Conservation (phyloP, 2,888 invertebrate genomes). For the Dromius quadrimaculatus region DNA sequence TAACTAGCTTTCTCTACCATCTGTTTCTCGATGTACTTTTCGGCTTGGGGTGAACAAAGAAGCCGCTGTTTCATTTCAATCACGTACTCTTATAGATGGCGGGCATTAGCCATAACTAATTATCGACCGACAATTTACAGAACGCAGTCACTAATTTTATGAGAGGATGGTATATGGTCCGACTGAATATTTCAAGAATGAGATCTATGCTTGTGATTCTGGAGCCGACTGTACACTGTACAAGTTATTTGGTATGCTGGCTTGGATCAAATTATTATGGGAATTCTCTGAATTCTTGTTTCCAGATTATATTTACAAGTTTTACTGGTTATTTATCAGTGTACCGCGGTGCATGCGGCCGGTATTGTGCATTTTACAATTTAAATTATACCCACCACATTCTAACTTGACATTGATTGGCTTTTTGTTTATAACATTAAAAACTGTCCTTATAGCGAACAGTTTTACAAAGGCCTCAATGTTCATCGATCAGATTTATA, state of each 20-base stretch:
- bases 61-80: conserved; percentile 48
- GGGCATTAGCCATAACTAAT: conserved; percentile 51
- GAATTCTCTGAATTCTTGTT: conserved; percentile 35
- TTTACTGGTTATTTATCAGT: conserved; percentile 24
- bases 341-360: conserved; percentile 19
- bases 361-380: conserved; percentile 30
- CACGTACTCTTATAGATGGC: conserved; percentile 44
- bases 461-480: neutral
- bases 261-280: conserved; percentile 35
- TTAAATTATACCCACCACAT: conserved; percentile 10
- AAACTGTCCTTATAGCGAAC: neutral
- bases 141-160: conserved; percentile 49
- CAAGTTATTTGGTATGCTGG: conserved; percentile 33
- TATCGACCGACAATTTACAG: conserved; percentile 43
- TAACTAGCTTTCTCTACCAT: conserved; percentile 8
- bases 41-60: conserved; percentile 16
- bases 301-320: conserved; percentile 32
- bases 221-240: conserved; percentile 35
- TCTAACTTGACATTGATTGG: neutral
- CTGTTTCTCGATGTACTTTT: neutral
- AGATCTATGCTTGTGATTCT: conserved; percentile 41
- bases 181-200: conserved; percentile 46
- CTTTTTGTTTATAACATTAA: neutral
- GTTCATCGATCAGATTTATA: neutral
- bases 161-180: conserved; percentile 29